Percentiles rank a stretch among this genome's conserved stretches.
These are phyloP conservation scores for Pomatorhinus ruficollis DNA, from an alignment of 2,113 vertebrate genomes.

Conservation along the genomic window DNA sequence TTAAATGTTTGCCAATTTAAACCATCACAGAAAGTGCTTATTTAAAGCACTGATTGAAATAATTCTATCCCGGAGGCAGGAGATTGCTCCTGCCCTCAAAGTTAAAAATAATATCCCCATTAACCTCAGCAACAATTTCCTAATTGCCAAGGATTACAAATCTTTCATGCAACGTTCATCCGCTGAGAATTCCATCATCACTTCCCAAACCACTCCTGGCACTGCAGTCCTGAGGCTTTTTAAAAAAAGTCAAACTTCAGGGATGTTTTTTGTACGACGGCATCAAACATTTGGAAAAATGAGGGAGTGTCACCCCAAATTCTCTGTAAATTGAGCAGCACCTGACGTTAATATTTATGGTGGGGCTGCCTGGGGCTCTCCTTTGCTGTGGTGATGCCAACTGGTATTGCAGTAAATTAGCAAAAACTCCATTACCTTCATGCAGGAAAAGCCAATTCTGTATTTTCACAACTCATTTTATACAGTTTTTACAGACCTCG, in stretches of 20 bases:
- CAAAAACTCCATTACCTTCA: neutral
- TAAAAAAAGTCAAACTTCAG: neutral
- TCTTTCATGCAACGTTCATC: neutral
- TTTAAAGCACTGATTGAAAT: constrained; percentile 46
- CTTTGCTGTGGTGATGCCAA: neutral
- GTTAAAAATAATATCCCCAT: constrained; percentile 61
- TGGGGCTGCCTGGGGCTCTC: neutral
- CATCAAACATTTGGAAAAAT: neutral
- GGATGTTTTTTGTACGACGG: neutral
- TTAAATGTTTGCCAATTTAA: constrained; percentile 17
- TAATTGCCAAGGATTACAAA: constrained; percentile 37
- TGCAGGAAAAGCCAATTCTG: neutral
- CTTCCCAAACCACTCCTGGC: neutral
- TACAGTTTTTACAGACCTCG: neutral
- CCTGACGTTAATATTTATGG: neutral
- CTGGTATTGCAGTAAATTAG: neutral
- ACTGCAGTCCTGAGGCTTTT: neutral
- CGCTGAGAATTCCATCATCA: neutral
- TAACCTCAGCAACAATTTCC: constrained; percentile 42
- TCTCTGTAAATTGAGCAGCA: neutral
- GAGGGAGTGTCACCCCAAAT: neutral
- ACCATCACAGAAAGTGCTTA: neutral
- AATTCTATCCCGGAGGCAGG: neutral
- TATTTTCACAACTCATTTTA: neutral
- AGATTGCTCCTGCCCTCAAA: constrained; percentile 48